These are phyloP conservation scores for Cerastis rubricosa DNA, from an alignment of 2,888 invertebrate genomes.

Conservation along the genomic window DNA sequence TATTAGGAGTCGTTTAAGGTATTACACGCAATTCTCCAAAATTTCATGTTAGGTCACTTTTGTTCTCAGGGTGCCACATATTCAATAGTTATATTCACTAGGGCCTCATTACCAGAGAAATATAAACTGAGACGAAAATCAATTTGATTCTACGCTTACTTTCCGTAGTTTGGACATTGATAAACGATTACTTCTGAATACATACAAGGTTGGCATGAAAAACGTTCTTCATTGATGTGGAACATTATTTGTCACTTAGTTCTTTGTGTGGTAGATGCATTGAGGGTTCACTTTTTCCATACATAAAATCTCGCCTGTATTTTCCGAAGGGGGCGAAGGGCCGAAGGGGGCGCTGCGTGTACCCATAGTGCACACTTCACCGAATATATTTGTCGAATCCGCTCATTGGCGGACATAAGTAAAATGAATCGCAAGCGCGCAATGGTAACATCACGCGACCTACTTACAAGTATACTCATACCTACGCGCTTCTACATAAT, in stretches of 20 bases:
- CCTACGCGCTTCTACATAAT: too few species aligned
- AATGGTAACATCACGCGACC: too few species aligned
- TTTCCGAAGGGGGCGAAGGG: neutral
- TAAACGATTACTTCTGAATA: slow-evolving; percentile 33
- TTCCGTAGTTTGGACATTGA: slow-evolving; percentile 30
- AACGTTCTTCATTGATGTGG: slow-evolving; percentile 16
- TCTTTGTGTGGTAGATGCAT: neutral
- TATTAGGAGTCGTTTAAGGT: too few species aligned
- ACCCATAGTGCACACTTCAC: neutral
- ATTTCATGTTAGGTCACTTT: too few species aligned
- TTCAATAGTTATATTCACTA: neutral
- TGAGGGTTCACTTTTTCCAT: neutral
- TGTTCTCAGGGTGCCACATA: neutral
- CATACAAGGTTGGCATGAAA: neutral
- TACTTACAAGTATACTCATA: too few species aligned
- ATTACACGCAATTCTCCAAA: too few species aligned
- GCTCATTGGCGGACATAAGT: too few species aligned
- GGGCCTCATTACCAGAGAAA: neutral
- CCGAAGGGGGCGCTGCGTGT: too few species aligned
- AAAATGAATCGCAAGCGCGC: too few species aligned
- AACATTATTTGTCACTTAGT: slow-evolving; percentile 4
- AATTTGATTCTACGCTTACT: slow-evolving; percentile 15
- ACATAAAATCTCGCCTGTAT: neutral
- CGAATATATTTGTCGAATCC: too few species aligned
- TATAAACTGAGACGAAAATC: slow-evolving; percentile 8